phyloP scores from a whole-genome alignment of 2,113 vertebrate genomes.

The Carlito syrichta region DNA sequence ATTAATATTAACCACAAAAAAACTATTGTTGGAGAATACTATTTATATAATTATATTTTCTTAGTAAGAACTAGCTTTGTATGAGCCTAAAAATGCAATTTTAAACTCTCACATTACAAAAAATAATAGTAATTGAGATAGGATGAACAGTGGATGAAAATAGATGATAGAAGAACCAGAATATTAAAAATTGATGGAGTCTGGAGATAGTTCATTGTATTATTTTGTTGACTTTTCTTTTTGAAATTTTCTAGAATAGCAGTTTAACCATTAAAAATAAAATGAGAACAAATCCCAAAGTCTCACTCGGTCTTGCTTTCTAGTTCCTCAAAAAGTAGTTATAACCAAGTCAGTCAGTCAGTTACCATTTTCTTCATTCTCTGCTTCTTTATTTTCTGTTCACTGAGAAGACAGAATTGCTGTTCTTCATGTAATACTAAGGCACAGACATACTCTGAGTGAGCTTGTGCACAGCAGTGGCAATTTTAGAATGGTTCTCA shows the following conservation, averaged over 20 bases:
- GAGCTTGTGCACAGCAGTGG: not conserved
- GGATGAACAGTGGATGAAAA: not conserved
- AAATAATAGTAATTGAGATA: not conserved
- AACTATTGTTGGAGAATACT: not conserved
- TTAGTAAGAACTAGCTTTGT: not conserved
- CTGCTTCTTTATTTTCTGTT: not conserved
- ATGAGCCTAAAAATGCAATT: not conserved
- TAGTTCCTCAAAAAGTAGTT: not conserved
- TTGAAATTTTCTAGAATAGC: not conserved
- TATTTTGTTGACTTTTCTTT: not conserved
- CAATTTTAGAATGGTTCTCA: not conserved
- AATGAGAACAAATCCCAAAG: not conserved
- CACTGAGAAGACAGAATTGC: not conserved
- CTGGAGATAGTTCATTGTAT: not conserved
- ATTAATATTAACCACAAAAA: not conserved
- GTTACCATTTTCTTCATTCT: not conserved
- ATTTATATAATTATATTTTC: not conserved
- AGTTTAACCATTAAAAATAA: not conserved
- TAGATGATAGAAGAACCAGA: not conserved
- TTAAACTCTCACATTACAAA: not conserved
- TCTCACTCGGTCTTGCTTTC: not conserved
- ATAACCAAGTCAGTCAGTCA: not conserved
- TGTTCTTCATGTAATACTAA: not conserved
- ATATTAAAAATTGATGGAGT: not conserved
- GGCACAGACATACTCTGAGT: rapidly evolving